Percentiles rank a stretch among this genome's conserved stretches.
Conservation (phyloP, 2,888 invertebrate species). For the Podotricha telesiphe region DNA sequence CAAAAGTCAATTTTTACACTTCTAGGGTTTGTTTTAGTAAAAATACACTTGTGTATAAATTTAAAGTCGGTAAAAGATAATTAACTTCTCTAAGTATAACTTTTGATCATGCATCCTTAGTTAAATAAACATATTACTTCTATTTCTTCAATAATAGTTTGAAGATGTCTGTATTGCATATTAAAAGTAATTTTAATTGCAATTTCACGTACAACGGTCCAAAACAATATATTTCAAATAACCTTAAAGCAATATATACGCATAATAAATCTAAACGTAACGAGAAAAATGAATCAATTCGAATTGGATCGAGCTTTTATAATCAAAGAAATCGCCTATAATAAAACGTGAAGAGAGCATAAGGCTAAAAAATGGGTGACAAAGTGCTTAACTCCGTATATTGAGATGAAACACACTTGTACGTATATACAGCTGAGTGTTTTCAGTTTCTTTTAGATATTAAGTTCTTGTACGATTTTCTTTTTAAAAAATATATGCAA, state of each 20-base stretch:
- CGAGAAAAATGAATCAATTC: constrained; percentile 32
- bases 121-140: too few relatives aligned
- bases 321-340: constrained; percentile 27
- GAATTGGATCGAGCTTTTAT: constrained; percentile 29
- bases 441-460: neutral
- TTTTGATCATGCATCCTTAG: too few relatives aligned
- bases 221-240: neutral
- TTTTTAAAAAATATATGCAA: too few relatives aligned
- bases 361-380: constrained; percentile 45
- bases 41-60: too few relatives aligned
- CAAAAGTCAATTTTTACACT: too few relatives aligned
- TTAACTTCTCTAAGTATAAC: too few relatives aligned
- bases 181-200: too few relatives aligned
- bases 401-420: constrained; percentile 3
- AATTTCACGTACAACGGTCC: neutral
- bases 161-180: too few relatives aligned
- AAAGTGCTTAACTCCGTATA: constrained; percentile 18
- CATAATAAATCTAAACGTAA: constrained; percentile 19
- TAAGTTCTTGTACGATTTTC: neutral
- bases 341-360: constrained; percentile 27
- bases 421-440: neutral
- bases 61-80: too few relatives aligned
- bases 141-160: too few relatives aligned
- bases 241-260: neutral
- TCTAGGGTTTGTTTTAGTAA: too few relatives aligned